Conservation (phyloP, 2,888 invertebrate species). For the Caradrina clavipalpis region DNA sequence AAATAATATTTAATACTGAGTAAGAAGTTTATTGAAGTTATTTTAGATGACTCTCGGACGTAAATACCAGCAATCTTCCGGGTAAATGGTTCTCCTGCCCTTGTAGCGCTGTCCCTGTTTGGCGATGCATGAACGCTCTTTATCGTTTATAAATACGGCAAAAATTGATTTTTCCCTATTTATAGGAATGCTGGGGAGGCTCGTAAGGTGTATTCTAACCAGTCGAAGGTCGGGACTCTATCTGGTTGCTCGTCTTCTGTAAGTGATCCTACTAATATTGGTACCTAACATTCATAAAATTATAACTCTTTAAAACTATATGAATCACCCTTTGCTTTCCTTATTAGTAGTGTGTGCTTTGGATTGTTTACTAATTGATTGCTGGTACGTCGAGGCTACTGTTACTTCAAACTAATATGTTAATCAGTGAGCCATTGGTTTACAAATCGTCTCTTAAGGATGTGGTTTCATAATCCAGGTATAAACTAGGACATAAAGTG, state of each 20-base stretch:
- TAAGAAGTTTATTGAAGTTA: constrained; percentile 68
- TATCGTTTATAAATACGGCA: constrained; percentile 79
- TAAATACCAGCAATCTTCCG: constrained; percentile 89
- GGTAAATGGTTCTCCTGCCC: constrained; percentile 84
- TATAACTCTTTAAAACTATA: constrained; percentile 27
- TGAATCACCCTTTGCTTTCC: constrained; percentile 68
- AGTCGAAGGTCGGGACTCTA: constrained; percentile 92
- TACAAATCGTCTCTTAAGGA: constrained; percentile 7
- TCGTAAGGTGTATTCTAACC: constrained; percentile 88
- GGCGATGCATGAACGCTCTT: constrained; percentile 83
- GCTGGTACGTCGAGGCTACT: constrained; percentile 43
- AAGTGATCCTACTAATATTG: constrained; percentile 75
- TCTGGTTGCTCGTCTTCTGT: constrained; percentile 94
- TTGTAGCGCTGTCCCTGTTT: constrained; percentile 76
- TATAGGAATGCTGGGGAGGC: constrained; percentile 90
- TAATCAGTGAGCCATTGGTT: constrained; percentile 26
- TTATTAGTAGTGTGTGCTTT: constrained; percentile 63
- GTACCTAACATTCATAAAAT: constrained; percentile 33
- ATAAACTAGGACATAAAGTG: not conserved
- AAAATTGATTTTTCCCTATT: constrained; percentile 89
- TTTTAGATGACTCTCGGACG: constrained; percentile 89
- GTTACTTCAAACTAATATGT: constrained; percentile 47
- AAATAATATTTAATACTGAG: constrained; percentile 59
- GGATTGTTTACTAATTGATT: constrained; percentile 63
- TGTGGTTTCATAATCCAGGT: constrained; percentile 14